These are phyloP conservation scores for Halcyon smyrnensis DNA, from an alignment of 2,797 vertebrate species.

Conservation along the genomic window DNA sequence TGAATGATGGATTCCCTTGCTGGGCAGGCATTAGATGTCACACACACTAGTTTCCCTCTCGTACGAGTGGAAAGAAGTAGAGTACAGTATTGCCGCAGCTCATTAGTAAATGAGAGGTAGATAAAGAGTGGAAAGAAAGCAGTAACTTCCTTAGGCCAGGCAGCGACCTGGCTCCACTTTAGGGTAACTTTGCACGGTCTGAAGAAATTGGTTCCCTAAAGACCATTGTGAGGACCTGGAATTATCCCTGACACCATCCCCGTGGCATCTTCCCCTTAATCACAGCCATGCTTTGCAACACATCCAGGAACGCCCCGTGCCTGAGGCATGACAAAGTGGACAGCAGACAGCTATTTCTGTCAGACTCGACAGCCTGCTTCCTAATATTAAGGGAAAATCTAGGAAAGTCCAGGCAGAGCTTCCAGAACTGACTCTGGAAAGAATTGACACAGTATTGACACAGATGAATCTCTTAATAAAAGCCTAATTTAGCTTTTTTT, in stretches of 20 bases:
- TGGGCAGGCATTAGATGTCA: background rate
- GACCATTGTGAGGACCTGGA: background rate
- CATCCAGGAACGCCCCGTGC: background rate
- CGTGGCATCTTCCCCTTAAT: background rate
- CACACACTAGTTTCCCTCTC: background rate
- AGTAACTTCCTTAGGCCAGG: background rate
- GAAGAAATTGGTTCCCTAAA: background rate
- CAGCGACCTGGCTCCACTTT: fast-evolving
- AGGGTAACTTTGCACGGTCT: background rate
- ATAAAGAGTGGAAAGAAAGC: background rate
- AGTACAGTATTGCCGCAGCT: background rate
- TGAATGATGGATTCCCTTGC: background rate
- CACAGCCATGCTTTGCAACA: background rate
- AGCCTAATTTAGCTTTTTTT: background rate
- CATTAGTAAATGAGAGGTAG: background rate
- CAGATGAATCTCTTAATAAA: background rate
- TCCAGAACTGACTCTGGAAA: background rate
- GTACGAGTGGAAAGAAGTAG: background rate
- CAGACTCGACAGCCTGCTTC: background rate
- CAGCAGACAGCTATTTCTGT: background rate
- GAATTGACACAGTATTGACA: background rate
- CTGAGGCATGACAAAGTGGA: background rate
- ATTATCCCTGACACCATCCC: background rate
- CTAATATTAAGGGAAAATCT: fast-evolving
- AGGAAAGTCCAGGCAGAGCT: background rate